A percentile compares a stretch with the other conserved stretches of the same genome.
Conservation (phyloP, 2,797 vertebrate genomes). For the Ctenosaura bakeri region DNA sequence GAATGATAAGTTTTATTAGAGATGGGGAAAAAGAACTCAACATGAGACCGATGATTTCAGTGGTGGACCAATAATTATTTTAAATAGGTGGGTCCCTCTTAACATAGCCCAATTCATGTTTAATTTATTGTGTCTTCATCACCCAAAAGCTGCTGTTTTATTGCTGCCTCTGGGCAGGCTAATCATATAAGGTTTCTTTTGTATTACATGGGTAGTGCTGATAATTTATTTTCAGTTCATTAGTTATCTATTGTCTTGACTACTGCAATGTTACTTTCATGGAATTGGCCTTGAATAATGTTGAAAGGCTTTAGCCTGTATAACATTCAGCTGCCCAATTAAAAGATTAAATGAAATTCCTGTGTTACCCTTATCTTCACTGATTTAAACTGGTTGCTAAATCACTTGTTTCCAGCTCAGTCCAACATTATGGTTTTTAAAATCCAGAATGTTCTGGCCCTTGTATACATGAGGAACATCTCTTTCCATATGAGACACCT, state of each 20-base stretch:
- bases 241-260: neutral
- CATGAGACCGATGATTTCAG: slow-evolving; percentile 15
- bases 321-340: neutral
- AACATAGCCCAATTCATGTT: no score
- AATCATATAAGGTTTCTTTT: no score
- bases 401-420: neutral
- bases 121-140: no score
- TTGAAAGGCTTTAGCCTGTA: neutral
- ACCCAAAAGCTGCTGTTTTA: no score
- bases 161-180: no score
- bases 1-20: neutral
- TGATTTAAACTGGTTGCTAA: neutral
- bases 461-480: neutral
- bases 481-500: neutral
- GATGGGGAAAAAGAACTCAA: neutral
- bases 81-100: neutral
- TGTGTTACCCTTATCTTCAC: neutral
- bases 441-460: no score
- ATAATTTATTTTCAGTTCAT: neutral
- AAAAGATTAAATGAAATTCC: neutral
- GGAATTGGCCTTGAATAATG: neutral
- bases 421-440: neutral
- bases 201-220: neutral
- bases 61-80: neutral
- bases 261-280: no score